These are phyloP conservation scores for Pachymerium ferrugineum DNA, from an alignment of 2,888 invertebrate species.

Conservation along the genomic window DNA sequence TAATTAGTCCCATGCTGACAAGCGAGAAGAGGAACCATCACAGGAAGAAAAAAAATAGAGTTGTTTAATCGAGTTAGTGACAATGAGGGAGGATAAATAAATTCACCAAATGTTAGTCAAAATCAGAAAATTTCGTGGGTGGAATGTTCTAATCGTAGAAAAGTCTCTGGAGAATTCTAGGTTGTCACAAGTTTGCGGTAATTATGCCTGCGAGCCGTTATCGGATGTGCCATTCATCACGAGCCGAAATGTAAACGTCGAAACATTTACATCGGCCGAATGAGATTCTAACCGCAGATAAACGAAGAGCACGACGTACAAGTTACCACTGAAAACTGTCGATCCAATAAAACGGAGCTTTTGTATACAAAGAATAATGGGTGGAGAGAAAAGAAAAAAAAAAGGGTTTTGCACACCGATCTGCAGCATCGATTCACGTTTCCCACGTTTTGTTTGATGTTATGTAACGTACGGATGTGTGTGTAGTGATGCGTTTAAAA, in stretches of 20 bases:
- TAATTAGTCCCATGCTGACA: slow-evolving; percentile 24
- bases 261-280: background rate
- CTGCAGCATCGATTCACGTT: background rate
- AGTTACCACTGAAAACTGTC: too few relatives aligned
- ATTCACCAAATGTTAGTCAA: too few relatives aligned
- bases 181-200: slow-evolving; percentile 25
- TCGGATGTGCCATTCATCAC: slow-evolving; percentile 4
- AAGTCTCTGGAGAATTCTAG: background rate
- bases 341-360: too few relatives aligned
- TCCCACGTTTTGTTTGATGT: background rate
- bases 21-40: background rate
- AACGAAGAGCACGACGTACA: background rate
- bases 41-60: slow-evolving; percentile 6
- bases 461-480: slow-evolving; percentile 4
- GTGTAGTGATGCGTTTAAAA: slow-evolving; percentile 4
- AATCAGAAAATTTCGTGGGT: too few relatives aligned
- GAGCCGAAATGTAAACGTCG: slow-evolving; percentile 13
- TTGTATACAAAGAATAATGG: background rate
- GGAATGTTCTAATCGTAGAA: too few relatives aligned
- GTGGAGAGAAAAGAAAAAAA: background rate
- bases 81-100: too few relatives aligned
- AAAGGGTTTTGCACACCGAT: background rate
- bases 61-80: slow-evolving; percentile 27
- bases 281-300: background rate
- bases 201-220: slow-evolving; percentile 23